Percentiles rank a stretch among this genome's conserved stretches.
Evolutionary conservation across 2,888 invertebrate genomes (phyloP).

Genomic region (Serripes groenlandicus): DNA sequence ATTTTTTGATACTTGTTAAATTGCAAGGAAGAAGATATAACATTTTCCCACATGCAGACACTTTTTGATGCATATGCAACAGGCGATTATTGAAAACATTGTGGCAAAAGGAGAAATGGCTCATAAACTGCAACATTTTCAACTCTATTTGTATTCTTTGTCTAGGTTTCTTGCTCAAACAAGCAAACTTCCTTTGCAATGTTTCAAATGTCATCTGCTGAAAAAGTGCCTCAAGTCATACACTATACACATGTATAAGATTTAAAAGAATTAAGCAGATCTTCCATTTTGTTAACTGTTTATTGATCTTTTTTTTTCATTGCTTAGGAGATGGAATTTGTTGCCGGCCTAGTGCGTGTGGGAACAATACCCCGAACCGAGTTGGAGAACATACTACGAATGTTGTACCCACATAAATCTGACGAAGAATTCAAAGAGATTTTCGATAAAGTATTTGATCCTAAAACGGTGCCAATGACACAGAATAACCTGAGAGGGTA

Average conservation of each 20-base stretch:
- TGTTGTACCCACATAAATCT: slow-evolving; percentile 82
- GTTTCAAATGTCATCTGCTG: not conserved
- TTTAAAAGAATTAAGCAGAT: too few species aligned
- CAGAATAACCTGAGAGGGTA: slow-evolving; percentile 14
- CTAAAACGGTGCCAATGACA: slow-evolving; percentile 15
- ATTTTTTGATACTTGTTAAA: too few species aligned
- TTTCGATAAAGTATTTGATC: slow-evolving; percentile 78
- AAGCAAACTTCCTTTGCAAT: too few species aligned
- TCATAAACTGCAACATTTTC: too few species aligned
- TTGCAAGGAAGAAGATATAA: too few species aligned
- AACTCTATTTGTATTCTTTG: too few species aligned
- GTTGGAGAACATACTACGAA: slow-evolving; percentile 78
- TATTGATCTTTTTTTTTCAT: not conserved
- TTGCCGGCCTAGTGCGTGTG: slow-evolving; percentile 82
- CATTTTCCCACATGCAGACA: not conserved
- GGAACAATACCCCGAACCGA: slow-evolving; percentile 80
- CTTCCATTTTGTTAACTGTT: too few species aligned
- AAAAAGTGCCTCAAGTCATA: not conserved
- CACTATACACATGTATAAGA: too few species aligned
- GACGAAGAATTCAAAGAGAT: slow-evolving; percentile 78
- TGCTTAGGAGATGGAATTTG: slow-evolving; percentile 82
- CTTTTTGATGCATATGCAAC: not conserved
- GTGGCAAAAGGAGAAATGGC: not conserved
- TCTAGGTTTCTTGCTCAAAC: too few species aligned
- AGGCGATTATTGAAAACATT: not conserved